These are phyloP conservation scores for Eilema sororculum DNA, from an alignment of 2,888 invertebrate species.

Conservation along the genomic window DNA sequence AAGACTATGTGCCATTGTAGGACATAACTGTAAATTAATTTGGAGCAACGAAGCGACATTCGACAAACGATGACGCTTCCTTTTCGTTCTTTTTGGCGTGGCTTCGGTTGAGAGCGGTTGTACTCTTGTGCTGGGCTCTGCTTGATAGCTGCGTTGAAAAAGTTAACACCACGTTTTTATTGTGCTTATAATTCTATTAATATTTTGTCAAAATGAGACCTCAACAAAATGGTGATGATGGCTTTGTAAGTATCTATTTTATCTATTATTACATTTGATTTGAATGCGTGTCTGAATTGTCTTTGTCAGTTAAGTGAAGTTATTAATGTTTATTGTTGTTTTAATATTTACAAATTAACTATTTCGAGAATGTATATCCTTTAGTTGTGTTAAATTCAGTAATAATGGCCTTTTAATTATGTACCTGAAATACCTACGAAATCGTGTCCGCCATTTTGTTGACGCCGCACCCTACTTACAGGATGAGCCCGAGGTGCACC, in stretches of 20 bases:
- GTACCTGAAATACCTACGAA: conserved; percentile 13
- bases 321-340: background rate
- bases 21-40: background rate
- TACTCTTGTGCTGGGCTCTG: conserved; percentile 24
- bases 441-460: conserved; percentile 82
- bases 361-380: background rate
- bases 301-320: background rate
- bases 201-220: conserved; percentile 71
- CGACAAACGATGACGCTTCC: conserved; percentile 21
- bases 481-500: conserved; percentile 93
- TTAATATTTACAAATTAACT: background rate
- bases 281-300: conserved; percentile 3
- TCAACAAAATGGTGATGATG: conserved; percentile 83
- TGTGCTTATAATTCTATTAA: background rate
- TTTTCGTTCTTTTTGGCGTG: conserved; percentile 78
- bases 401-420: background rate
- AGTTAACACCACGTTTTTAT: conserved; percentile 22
- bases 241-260: conserved; percentile 75
- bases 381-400: background rate
- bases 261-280: background rate
- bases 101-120: conserved; percentile 65
- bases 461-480: conserved; percentile 74
- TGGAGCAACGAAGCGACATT: background rate
- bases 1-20: conserved; percentile 2
- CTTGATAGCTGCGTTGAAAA: conserved; percentile 42